phyloP scores from a whole-genome alignment of 2,797 vertebrate species.

The Ptychadena robeensis region DNA sequence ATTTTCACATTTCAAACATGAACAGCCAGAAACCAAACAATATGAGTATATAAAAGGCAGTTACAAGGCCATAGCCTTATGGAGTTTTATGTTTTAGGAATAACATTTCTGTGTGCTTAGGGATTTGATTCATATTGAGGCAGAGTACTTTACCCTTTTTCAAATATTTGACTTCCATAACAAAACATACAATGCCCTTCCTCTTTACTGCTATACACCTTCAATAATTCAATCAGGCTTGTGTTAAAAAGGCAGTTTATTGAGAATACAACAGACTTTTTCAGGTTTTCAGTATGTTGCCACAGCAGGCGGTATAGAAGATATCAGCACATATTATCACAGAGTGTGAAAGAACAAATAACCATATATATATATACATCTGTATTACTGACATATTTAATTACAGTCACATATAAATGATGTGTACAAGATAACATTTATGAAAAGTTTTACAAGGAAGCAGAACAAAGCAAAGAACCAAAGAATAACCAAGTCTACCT shows the following conservation, averaged over 20 bases:
- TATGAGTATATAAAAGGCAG: slow-evolving; percentile 23
- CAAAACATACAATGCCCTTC: neutral
- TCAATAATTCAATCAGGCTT: slow-evolving; percentile 29
- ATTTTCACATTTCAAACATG: slow-evolving; percentile 7
- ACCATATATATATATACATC: slow-evolving; percentile 49
- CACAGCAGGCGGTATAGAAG: slow-evolving; percentile 40
- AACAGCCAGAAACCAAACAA: slow-evolving; percentile 16
- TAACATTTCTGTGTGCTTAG: slow-evolving; percentile 14
- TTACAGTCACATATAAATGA: slow-evolving; percentile 77
- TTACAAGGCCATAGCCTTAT: slow-evolving; percentile 3
- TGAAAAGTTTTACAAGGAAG: slow-evolving; percentile 86
- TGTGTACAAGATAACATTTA: slow-evolving; percentile 87
- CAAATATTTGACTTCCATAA: slow-evolving; percentile 20
- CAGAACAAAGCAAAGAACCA: slow-evolving; percentile 80
- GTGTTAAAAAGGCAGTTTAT: slow-evolving; percentile 61
- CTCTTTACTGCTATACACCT: neutral
- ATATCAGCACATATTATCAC: slow-evolving; percentile 47
- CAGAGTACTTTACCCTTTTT: neutral
- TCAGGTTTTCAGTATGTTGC: slow-evolving; percentile 46
- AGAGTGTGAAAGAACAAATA: slow-evolving; percentile 41
- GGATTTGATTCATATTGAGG: slow-evolving; percentile 29
- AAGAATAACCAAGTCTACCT: slow-evolving; percentile 38
- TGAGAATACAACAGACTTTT: slow-evolving; percentile 53
- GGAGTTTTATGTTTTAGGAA: slow-evolving; percentile 32
- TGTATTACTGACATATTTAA: slow-evolving; percentile 43